Percentiles rank a stretch among this genome's conserved stretches.
Evolutionary conservation across 2,888 invertebrate genomes (phyloP).

Genomic region (Drosophila tanythrix): DNA sequence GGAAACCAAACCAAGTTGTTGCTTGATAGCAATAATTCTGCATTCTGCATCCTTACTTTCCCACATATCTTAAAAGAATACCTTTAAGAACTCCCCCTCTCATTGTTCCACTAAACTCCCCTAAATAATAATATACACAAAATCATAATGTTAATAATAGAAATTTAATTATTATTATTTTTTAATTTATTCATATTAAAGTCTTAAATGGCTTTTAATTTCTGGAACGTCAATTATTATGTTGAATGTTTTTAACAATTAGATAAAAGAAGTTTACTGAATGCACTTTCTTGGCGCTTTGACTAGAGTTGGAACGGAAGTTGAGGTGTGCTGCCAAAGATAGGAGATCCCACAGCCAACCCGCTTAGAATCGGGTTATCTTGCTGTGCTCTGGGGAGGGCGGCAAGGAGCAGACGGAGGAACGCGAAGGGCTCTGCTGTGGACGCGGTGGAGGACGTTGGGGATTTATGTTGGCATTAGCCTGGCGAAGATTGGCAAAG

Average conservation of each 20-base stretch:
- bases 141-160: neutral
- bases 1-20: too few species aligned
- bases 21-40: too few species aligned
- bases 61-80: neutral
- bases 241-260: constrained; percentile 38
- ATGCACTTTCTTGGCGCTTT: constrained; percentile 49
- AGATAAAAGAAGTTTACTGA: constrained; percentile 30
- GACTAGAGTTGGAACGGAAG: constrained; percentile 64
- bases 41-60: too few species aligned
- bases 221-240: constrained; percentile 46
- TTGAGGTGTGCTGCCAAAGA: constrained; percentile 11
- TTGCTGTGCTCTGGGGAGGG: constrained; percentile 83
- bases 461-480: constrained; percentile 83
- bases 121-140: neutral
- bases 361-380: constrained; percentile 83
- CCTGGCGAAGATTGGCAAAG: constrained; percentile 84
- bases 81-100: neutral
- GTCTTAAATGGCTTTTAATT: constrained; percentile 37
- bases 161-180: neutral
- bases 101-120: neutral
- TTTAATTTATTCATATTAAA: constrained; percentile 27
- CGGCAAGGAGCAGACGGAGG: constrained; percentile 83
- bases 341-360: constrained; percentile 49
- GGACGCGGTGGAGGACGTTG: constrained; percentile 78
- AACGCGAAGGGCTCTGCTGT: constrained; percentile 79